A percentile compares a stretch with the other conserved stretches of the same genome.
phyloP scores from a whole-genome alignment of 2,113 vertebrate species.

The Eretmodus cyanostictus region DNA sequence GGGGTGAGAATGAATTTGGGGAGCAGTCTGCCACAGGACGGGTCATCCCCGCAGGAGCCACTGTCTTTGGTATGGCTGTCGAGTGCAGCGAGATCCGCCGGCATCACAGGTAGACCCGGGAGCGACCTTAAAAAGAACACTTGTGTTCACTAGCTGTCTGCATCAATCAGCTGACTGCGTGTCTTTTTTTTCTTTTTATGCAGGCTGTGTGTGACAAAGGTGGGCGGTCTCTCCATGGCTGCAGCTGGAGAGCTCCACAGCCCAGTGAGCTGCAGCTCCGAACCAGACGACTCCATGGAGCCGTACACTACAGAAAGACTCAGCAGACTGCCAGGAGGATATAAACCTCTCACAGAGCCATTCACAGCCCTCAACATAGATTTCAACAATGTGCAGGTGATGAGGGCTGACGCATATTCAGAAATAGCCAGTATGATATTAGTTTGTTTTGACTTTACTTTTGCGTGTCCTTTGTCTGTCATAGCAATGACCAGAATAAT shows the following conservation, averaged over 20 bases:
- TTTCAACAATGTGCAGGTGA: constrained; percentile 89
- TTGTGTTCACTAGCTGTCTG: not conserved
- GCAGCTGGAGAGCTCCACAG: constrained; percentile 78
- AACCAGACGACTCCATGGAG: constrained; percentile 80
- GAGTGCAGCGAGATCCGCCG: constrained; percentile 89
- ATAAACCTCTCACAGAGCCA: constrained; percentile 79
- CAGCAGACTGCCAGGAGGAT: constrained; percentile 84
- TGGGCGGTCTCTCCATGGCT: constrained; percentile 78
- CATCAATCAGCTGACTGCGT: not conserved
- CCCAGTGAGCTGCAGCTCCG: constrained; percentile 71
- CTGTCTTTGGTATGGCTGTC: constrained; percentile 87
- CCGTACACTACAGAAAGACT: constrained; percentile 95
- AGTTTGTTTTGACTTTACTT: not conserved
- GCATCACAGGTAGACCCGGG: constrained; percentile 81
- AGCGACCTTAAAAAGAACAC: not conserved
- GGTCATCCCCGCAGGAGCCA: constrained; percentile 90
- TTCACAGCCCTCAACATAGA: constrained; percentile 84
- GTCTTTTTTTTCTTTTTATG: not conserved
- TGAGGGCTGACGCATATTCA: not conserved
- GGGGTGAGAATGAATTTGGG: constrained; percentile 31
- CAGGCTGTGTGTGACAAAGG: constrained; percentile 74
- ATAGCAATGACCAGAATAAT: not conserved
- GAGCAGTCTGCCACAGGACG: constrained; percentile 74
- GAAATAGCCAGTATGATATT: not conserved
- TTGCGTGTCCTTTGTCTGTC: not conserved